Evolutionary conservation across 2,797 vertebrate genomes (phyloP).

Genomic region (Sparidentex hasta): DNA sequence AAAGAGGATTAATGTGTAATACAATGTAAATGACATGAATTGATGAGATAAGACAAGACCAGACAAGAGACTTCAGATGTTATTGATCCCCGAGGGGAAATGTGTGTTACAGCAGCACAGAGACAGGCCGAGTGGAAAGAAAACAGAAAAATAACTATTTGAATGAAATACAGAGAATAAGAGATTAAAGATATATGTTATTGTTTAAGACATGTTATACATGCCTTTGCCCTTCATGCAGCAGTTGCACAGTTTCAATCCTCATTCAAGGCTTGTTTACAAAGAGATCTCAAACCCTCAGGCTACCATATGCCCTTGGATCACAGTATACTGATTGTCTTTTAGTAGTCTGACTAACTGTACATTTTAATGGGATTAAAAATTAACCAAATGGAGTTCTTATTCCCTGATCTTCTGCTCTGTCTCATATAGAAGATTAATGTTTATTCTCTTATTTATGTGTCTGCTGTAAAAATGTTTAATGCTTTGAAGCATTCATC

Average conservation of each 20-base stretch:
- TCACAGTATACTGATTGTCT: not conserved
- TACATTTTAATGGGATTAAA: not conserved
- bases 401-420: not conserved
- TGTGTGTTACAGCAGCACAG: not conserved
- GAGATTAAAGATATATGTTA: not conserved
- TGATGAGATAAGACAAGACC: not conserved
- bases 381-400: not conserved
- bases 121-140: not conserved
- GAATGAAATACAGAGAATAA: not conserved
- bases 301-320: not conserved
- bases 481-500: no score
- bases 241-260: not conserved
- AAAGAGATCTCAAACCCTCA: not conserved
- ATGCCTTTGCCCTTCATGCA: not conserved
- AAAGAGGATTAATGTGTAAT: not conserved
- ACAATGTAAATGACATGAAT: not conserved
- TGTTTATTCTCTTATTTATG: no score
- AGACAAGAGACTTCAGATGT: not conserved
- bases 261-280: not conserved
- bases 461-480: no score
- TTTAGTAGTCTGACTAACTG: not conserved
- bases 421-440: no score
- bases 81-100: not conserved
- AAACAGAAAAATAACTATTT: not conserved
- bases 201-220: not conserved